Evolutionary conservation across 2,797 vertebrate genomes (phyloP).

Genomic region (Antennarius maculatus): DNA sequence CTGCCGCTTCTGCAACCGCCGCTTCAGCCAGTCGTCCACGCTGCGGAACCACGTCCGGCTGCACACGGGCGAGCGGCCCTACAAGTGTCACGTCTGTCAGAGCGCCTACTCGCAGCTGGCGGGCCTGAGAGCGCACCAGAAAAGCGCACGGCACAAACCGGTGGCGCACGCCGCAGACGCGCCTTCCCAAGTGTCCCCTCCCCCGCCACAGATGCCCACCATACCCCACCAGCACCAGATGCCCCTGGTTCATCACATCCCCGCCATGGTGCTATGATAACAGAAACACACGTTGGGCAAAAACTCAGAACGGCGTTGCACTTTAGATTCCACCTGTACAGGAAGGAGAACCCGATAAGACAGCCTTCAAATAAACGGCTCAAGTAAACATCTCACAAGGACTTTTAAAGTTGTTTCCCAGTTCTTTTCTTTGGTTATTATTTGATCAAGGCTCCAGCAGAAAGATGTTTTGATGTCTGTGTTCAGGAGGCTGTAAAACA

Average conservation of each 20-base stretch:
- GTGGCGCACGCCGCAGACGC: slow-evolving; percentile 55
- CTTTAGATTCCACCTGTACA: slow-evolving; percentile 67
- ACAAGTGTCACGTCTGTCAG: slow-evolving; percentile 97
- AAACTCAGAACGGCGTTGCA: slow-evolving; percentile 62
- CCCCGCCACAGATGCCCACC: slow-evolving; percentile 84
- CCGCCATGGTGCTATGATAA: slow-evolving; percentile 92
- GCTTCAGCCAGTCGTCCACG: slow-evolving; percentile 98
- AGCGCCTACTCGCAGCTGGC: slow-evolving; percentile 98
- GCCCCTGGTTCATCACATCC: slow-evolving; percentile 89
- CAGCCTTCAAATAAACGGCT: background rate
- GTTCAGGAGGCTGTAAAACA: slow-evolving; percentile 19
- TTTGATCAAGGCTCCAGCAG: slow-evolving; percentile 28
- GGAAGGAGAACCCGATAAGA: slow-evolving; percentile 15
- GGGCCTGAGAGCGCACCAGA: slow-evolving; percentile 95
- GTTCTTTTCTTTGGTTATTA: slow-evolving; percentile 17
- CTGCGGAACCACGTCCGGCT: slow-evolving; percentile 96
- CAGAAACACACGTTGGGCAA: slow-evolving; percentile 9
- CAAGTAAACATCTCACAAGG: slow-evolving; percentile 36
- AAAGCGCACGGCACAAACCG: slow-evolving; percentile 94
- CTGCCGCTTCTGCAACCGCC: slow-evolving; percentile 97
- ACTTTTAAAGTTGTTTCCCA: slow-evolving; percentile 32
- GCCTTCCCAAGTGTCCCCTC: slow-evolving; percentile 75
- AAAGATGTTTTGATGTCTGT: slow-evolving; percentile 26
- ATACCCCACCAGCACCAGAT: slow-evolving; percentile 80
- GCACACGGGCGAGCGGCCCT: slow-evolving; percentile 96